Base-by-base conservation (phyloP, 2,888 invertebrate species). In the Kuschelorhynchus macadamiae region DNA sequence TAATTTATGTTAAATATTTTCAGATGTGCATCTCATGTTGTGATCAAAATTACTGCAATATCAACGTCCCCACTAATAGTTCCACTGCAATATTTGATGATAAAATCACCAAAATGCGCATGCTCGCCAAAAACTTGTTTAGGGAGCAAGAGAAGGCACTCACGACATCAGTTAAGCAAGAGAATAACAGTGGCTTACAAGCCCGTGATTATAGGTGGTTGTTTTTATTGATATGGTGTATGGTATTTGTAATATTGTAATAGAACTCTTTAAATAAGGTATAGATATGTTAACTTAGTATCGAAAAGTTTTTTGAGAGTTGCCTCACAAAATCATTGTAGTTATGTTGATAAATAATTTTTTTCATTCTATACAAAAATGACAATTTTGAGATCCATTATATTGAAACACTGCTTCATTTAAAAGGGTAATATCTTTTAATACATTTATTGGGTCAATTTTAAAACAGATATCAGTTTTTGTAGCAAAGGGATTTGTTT, bases 11-110 rank as follows among this genome's bases (percentile, higher is more conserved):
- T 25, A 25, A 25, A 41, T 32, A 42, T 49, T 85, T 84, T 49
- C 84, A 88, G 88, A 86, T 88, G 79, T 88, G 88, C 78, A 87
- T 88, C 64, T 88, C 88, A 67, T 88, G 88, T 79, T 88, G 88
- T 79, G 88, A 88, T 78, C 85, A 87, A 78, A 86, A 88, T 81
- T 88, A 89, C 82, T 88, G 88, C 84, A 88, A 88, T 82, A 83
- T 86, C 71, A 86, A 87, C 72, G 87, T 86, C 62, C 88, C 88
- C 47, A 87, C 86, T n/a, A 88, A 88, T 80, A 84, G 86, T 55
- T 85, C 85, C 4, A 88, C 85, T 68, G 88, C 88, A 14, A 81
- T 86, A 55, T 88, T 85, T 75, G 83, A 84, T 70, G 83, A 84
- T 73, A 83, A 83, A 72, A 85, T 84, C 77, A 83, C 84, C 53